Base-by-base conservation (phyloP, 2,113 vertebrate genomes). In the Rhinopomastus cyanomelas region DNA sequence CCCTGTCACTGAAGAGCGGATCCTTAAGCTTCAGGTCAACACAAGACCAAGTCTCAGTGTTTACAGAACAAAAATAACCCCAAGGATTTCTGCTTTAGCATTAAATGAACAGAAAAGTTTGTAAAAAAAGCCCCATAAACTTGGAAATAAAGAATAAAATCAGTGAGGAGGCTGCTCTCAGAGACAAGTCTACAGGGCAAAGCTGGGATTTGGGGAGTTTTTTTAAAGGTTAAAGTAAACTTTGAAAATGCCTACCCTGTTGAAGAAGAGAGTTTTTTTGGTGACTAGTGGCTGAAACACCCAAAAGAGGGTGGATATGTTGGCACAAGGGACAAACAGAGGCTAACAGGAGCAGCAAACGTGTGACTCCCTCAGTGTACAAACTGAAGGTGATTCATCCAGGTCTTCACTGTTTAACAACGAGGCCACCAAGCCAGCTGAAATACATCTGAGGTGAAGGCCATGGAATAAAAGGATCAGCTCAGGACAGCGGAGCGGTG, bases 381-480 rank as follows among this genome's bases (percentile, higher is more conserved):
- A 86, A 95, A 92, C 94, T 85, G 60, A 42, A 93, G 95, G 92
- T 97, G 96, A 97, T 95, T 97, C 96, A 97, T 95, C 71, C 81
- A 95, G 96, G 85, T 51, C 96, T 96, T 89, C 93, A 97, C 39
- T 42, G 87, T 97, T 96, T 94, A 96, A 96, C 71, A 92, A 89
- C 85, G 73, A 87, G 92, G 97, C 97, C 96, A 96, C 95, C 83
- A 75, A 92, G 87, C 90, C 95, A 96, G 95, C 88, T 91, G 95
- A 96, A 96, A 96, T 90, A 81, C 91, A 62, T 87, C 87, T 92
- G 97, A 96, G 95, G 93, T 90, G 89, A 94, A 66, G 66, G 67
- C 64, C 90, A 93, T 77, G 93, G 95, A 97, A 97, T 96, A 94
- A 93, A 80, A 92, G 81, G 93, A 96, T 97, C 96, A 97, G 94